phyloP scores from a whole-genome alignment of 2,797 vertebrate species.

The Ataeniobius toweri region DNA sequence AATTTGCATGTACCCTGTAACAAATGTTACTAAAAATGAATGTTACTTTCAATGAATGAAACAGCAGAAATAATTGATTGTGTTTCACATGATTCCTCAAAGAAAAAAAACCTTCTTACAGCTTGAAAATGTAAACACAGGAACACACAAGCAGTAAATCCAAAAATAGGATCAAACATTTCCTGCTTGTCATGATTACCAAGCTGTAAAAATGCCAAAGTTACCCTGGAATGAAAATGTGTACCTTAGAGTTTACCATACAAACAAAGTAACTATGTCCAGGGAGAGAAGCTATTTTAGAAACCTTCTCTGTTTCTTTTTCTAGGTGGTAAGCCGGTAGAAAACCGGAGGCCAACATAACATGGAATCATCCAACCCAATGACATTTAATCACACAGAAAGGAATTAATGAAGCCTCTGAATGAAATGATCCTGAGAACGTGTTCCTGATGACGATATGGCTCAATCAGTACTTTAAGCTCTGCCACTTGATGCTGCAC shows the following conservation, averaged over 20 bases:
- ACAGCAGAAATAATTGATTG: background rate
- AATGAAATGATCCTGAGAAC: background rate
- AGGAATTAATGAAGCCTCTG: background rate
- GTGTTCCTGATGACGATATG: background rate
- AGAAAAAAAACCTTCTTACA: background rate
- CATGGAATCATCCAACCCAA: background rate
- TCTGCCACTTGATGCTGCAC: too few species aligned
- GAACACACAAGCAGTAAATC: slow-evolving; percentile 27
- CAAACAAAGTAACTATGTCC: slow-evolving; percentile 45
- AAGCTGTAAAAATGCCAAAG: slow-evolving; percentile 33
- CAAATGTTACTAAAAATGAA: background rate
- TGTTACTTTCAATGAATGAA: background rate
- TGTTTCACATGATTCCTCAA: background rate
- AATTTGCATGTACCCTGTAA: background rate
- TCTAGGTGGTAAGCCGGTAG: background rate
- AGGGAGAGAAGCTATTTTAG: slow-evolving; percentile 32
- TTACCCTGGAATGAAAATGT: slow-evolving; percentile 51
- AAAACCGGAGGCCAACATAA: background rate
- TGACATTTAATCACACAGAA: background rate
- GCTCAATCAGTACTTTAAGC: too few species aligned
- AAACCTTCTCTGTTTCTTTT: slow-evolving; percentile 14
- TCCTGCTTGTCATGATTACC: slow-evolving; percentile 40
- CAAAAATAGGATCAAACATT: slow-evolving; percentile 45
- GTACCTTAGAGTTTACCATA: slow-evolving; percentile 40
- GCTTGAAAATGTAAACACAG: background rate